Percentiles rank a stretch among this genome's conserved stretches.
Conservation (phyloP, 2,797 vertebrate species). For the Poecilia gillii region DNA sequence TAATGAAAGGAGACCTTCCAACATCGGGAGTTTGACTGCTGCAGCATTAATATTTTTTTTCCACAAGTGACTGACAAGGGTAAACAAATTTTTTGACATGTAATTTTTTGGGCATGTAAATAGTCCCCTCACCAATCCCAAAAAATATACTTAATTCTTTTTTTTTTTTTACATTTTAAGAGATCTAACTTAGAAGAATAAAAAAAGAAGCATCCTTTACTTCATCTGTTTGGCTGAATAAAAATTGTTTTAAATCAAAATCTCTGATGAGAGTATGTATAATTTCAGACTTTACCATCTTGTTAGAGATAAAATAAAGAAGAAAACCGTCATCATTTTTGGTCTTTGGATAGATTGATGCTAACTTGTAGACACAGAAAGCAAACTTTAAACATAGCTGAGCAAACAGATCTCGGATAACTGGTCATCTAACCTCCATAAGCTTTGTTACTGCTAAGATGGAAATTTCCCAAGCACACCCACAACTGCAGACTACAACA, state of each 20-base stretch:
- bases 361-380: not conserved
- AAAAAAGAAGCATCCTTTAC: no score
- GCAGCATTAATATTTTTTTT: not conserved
- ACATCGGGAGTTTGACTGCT: not conserved
- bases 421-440: not conserved
- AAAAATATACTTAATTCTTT: not conserved
- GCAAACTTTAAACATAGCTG: not conserved
- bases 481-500: not conserved
- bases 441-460: not conserved
- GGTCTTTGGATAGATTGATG: not conserved
- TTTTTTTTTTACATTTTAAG: not conserved
- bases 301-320: not conserved
- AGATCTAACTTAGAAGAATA: not conserved
- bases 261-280: not conserved
- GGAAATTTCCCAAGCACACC: constrained; percentile 1
- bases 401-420: not conserved
- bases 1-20: not conserved
- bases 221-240: not conserved
- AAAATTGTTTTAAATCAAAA: not conserved
- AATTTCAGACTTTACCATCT: not conserved
- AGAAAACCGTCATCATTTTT: not conserved
- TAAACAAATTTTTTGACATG: not conserved
- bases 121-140: not conserved
- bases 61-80: not conserved
- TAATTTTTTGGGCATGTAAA: not conserved